Base-by-base conservation (phyloP, 2,797 vertebrate genomes). In the Ispidina lecontei region DNA sequence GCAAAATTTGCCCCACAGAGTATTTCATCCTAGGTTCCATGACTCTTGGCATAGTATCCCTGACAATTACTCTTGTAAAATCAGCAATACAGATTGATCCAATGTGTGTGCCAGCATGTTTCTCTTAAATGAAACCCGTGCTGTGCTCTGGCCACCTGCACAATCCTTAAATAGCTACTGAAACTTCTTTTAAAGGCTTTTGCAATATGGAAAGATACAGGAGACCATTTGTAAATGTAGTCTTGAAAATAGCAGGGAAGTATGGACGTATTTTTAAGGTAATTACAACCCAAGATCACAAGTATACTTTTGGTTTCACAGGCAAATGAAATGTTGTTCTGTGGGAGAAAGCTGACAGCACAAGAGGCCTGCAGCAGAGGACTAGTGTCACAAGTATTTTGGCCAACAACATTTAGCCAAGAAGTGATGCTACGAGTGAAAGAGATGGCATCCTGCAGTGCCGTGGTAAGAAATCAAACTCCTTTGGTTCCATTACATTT, bases 271-370 rank as follows among this genome's bases (percentile, higher is more conserved):
- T 20, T 25, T 49, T 46, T 37, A 55, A 82, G 39, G 59, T 12
- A 88, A 47, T 73, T 33, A 62, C 39, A 86, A 79, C 68, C 60
- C 77, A 79, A 80, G 85, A 78, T 93, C 83, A 87, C 70, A 69
- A 62, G 33, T 21, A 46, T 46, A 55, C 67, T 84, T 93, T 96
- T 92, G 85, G n/a, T 93, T 89, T 84, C 93, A 39, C 97, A 99
- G 99, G 99, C 99, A 91, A 99, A 99, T n/a, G 99, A 99, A 96
- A 99, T 99, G 99, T 93, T 99, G 89, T 99, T 99, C 97, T 99
- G 99, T 77, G 99, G 99, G 67, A 98, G 99, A 94, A 99, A 99
- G 94, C 98, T 99, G 54, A 99, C 99, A 0, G 99, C 99, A 17
- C 99, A 99, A 94, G 99, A 99, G 96, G 99, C 99, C 0, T 99